A percentile compares a stretch with the other conserved stretches of the same genome.
Evolutionary conservation across 2,888 invertebrate species (phyloP).

Genomic region (Sphaeridia pumilis): DNA sequence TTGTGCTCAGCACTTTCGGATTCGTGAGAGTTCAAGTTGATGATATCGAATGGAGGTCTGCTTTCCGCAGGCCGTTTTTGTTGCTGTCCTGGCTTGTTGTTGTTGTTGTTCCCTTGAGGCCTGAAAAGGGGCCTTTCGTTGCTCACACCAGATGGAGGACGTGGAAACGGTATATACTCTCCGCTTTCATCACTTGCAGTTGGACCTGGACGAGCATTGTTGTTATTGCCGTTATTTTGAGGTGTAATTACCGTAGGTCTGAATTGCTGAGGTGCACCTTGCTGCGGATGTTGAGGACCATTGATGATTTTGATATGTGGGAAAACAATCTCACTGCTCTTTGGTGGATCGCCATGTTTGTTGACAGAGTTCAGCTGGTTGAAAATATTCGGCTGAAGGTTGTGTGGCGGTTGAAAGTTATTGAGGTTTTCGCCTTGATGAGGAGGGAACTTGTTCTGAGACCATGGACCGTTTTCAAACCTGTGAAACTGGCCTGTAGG

Average conservation of each 20-base stretch:
- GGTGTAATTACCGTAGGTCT: neutral
- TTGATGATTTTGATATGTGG: neutral
- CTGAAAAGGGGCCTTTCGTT: neutral
- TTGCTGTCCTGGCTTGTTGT: no score
- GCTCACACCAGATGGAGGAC: neutral
- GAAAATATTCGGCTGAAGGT: conserved; percentile 27
- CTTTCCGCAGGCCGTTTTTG: neutral
- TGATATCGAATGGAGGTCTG: neutral
- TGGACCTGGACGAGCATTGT: neutral
- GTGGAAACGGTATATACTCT: neutral
- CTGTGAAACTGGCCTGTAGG: conserved; percentile 13
- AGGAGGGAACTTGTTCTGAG: conserved; percentile 20
- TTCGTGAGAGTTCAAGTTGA: neutral
- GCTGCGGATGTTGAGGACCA: neutral
- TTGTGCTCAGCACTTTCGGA: neutral
- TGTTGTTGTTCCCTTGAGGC: no score
- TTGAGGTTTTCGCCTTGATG: conserved; percentile 25
- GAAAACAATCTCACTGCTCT: neutral
- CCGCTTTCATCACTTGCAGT: neutral
- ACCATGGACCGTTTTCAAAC: conserved; percentile 20
- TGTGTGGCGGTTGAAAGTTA: conserved; percentile 29
- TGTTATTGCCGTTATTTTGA: neutral
- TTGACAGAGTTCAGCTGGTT: conserved; percentile 21
- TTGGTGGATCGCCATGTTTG: conserved; percentile 23
- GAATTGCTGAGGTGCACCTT: neutral